Conservation (phyloP, 2,888 invertebrate species). For the Drosophila anomelani region DNA sequence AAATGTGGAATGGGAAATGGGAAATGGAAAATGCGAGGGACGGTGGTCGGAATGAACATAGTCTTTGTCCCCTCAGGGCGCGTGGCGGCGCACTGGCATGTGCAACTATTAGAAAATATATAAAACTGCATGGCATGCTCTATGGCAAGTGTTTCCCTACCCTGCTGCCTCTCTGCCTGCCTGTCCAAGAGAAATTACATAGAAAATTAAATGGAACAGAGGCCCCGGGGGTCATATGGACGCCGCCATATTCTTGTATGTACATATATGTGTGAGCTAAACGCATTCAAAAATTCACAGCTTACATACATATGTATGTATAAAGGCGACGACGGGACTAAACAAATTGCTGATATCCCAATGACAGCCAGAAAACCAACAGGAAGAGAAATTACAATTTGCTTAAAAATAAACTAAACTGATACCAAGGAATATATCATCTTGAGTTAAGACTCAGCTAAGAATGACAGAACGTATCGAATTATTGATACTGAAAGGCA, state of each 20-base stretch:
- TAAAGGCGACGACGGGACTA: background rate
- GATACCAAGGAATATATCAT: background rate
- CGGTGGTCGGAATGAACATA: constrained; percentile 6
- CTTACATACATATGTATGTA: background rate
- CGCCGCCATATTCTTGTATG: constrained; percentile 8
- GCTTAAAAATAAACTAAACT: background rate
- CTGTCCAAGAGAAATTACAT: constrained; percentile 43
- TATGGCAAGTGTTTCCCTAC: constrained; percentile 9
- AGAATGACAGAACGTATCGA: background rate
- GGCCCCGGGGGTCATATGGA: constrained; percentile 14
- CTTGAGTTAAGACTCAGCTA: background rate
- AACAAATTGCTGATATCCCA: constrained; percentile 8
- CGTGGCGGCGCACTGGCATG: constrained; percentile 37
- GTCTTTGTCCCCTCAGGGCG: constrained; percentile 43
- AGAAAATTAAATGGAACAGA: constrained; percentile 48
- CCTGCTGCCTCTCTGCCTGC: background rate
- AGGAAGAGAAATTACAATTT: background rate
- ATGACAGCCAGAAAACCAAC: background rate
- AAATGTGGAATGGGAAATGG: background rate
- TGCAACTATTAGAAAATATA: constrained; percentile 61
- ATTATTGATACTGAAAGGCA: background rate
- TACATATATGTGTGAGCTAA: background rate
- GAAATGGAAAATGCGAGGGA: constrained; percentile 6
- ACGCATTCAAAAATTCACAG: constrained; percentile 21
- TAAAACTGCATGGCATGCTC: constrained; percentile 30